Conservation (phyloP, 2,888 invertebrate species). For the Pandemis cinnamomeana region DNA sequence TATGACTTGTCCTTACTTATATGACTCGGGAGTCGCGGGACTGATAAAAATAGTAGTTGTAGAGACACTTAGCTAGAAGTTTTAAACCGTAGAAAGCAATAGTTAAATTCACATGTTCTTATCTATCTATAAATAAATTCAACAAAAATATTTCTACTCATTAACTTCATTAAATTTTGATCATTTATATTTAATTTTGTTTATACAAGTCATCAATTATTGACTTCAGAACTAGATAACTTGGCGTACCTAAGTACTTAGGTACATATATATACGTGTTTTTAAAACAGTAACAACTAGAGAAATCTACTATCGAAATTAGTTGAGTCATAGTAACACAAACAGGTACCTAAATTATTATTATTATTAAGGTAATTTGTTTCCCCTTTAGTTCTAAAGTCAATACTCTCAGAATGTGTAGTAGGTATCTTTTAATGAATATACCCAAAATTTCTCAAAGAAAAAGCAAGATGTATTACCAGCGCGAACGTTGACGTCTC, state of each 20-base stretch:
- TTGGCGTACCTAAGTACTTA: neutral
- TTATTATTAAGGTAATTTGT: neutral
- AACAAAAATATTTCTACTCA: neutral
- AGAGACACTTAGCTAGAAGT: conserved; percentile 6
- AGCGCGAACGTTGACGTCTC: conserved; percentile 97
- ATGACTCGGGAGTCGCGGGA: neutral
- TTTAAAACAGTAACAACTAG: too few relatives aligned
- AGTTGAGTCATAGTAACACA: too few relatives aligned
- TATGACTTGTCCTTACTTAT: neutral
- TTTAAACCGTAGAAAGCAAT: neutral
- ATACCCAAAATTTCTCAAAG: too few relatives aligned
- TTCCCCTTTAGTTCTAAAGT: neutral
- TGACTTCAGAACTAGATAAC: neutral
- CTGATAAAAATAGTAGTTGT: neutral
- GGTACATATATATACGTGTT: too few relatives aligned
- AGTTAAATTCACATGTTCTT: neutral
- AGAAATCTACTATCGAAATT: too few relatives aligned
- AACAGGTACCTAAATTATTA: too few relatives aligned
- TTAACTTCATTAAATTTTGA: too few relatives aligned
- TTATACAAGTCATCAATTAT: neutral
- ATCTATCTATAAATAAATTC: neutral
- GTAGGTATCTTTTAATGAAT: too few relatives aligned
- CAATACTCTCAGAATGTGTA: neutral
- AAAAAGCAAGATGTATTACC: conserved; percentile 85
- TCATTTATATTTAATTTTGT: too few relatives aligned